These are phyloP conservation scores for Lutjanus argentimaculatus DNA, from an alignment of 2,797 vertebrate genomes.

Conservation along the genomic window DNA sequence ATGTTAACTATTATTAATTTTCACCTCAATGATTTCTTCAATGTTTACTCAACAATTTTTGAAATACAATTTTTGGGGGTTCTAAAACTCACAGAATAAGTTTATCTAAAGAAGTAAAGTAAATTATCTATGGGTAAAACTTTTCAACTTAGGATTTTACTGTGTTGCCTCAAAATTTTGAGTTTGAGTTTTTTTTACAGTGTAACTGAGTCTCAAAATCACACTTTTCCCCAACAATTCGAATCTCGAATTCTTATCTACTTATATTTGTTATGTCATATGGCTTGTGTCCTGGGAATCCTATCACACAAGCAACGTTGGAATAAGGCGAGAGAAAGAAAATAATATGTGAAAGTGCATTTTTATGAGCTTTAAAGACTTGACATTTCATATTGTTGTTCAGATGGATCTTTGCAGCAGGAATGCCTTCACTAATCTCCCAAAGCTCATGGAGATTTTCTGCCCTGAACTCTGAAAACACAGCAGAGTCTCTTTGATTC, in stretches of 20 bases:
- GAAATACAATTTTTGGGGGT: too few species aligned
- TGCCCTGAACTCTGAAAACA: constrained; percentile 21
- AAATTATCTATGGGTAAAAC: too few species aligned
- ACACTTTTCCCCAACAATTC: background rate
- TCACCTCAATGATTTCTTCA: too few species aligned
- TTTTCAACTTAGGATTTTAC: too few species aligned
- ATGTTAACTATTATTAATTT: too few species aligned
- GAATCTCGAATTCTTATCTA: background rate
- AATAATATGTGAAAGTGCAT: background rate
- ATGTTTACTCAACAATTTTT: too few species aligned
- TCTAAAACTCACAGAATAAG: too few species aligned
- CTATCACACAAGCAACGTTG: background rate
- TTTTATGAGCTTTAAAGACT: constrained; percentile 13
- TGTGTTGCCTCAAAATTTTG: too few species aligned
- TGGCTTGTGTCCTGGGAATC: background rate
- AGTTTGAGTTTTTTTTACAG: too few species aligned
- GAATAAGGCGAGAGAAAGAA: background rate
- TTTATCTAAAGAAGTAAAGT: too few species aligned
- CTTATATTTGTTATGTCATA: too few species aligned
- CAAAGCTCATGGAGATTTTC: background rate
- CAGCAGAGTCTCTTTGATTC: constrained; percentile 25
- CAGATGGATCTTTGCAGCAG: constrained; percentile 9
- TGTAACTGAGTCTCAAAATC: background rate
- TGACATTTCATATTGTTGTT: constrained; percentile 18
- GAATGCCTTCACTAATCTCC: constrained; percentile 9